A percentile compares a stretch with the other conserved stretches of the same genome.
phyloP scores from a whole-genome alignment of 2,113 vertebrate genomes.

The Synodontis membranacea region DNA sequence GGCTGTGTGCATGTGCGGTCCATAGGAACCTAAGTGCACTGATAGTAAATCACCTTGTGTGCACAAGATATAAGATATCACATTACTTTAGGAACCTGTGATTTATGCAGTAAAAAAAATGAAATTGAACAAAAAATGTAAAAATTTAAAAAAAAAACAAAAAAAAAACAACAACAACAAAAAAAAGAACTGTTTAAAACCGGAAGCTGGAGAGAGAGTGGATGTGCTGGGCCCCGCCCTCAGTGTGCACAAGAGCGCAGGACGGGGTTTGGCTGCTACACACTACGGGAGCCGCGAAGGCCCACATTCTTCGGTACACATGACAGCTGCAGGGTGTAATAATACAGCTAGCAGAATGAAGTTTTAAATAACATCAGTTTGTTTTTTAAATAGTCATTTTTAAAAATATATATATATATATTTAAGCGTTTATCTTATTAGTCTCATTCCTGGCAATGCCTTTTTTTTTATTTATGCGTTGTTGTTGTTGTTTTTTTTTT shows the following conservation, averaged over 20 bases:
- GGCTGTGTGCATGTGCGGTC: no score
- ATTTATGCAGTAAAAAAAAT: no score
- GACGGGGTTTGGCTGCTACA: background rate
- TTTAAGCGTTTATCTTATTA: background rate
- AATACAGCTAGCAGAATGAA: background rate
- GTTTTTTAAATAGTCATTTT: background rate
- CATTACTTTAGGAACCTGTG: no score
- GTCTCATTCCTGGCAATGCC: background rate
- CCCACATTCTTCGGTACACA: background rate
- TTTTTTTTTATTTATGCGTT: background rate
- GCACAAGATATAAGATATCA: no score
- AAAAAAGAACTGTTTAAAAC: background rate
- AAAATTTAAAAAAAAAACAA: background rate
- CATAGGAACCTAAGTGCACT: no score
- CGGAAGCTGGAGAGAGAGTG: background rate
- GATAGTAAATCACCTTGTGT: no score
- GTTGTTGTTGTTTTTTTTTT: background rate
- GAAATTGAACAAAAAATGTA: no score
- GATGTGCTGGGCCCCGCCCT: background rate
- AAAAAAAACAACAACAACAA: background rate
- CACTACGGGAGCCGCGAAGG: constrained; percentile 3
- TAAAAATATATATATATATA: no score
- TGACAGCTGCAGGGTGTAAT: no score
- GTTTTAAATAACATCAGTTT: no score
- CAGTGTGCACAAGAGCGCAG: background rate